A percentile compares a stretch with the other conserved stretches of the same genome.
phyloP scores from a whole-genome alignment of 1,140 invertebrate genomes.

The Pseudomyrmex concolor region DNA sequence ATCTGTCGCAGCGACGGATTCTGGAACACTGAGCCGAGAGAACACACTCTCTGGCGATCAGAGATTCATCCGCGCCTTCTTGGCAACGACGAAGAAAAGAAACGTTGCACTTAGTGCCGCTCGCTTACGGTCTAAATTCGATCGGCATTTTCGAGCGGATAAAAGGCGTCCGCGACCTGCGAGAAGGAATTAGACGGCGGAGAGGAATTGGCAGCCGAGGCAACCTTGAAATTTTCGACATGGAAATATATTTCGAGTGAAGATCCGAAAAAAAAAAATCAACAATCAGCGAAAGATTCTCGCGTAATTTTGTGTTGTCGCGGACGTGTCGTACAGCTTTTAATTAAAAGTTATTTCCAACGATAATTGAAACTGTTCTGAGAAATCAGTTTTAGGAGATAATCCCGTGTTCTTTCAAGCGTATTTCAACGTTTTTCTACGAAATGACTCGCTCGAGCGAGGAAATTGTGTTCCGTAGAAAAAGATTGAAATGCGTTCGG shows the following conservation, averaged over 20 bases:
- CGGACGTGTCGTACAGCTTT: background rate
- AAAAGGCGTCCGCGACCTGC: slow-evolving; percentile 59
- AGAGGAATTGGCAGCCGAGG: slow-evolving; percentile 32
- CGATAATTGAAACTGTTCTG: slow-evolving; percentile 38
- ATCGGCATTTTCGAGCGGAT: slow-evolving; percentile 56
- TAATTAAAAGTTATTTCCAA: background rate
- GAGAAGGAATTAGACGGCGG: slow-evolving; percentile 40
- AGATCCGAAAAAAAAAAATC: slow-evolving; percentile 15
- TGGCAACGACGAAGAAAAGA: slow-evolving; percentile 65
- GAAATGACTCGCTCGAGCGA: slow-evolving; percentile 18
- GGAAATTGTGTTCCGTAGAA: background rate
- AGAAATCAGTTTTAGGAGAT: slow-evolving; percentile 17
- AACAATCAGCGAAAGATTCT: background rate
- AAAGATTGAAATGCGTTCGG: too few relatives aligned
- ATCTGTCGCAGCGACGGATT: slow-evolving; percentile 15
- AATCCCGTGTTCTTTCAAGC: slow-evolving; percentile 20
- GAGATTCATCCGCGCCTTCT: slow-evolving; percentile 54
- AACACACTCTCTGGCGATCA: background rate
- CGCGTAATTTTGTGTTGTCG: too few relatives aligned
- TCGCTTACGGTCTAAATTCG: slow-evolving; percentile 70
- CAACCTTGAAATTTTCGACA: slow-evolving; percentile 44
- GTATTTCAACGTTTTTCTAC: background rate
- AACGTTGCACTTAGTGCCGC: slow-evolving; percentile 47
- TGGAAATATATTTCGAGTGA: slow-evolving; percentile 35
- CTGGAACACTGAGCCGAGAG: slow-evolving; percentile 44